Percentiles rank a stretch among this genome's conserved stretches.
Conservation (phyloP, 1,140 invertebrate species). For the Rhopalosiphum maidis region DNA sequence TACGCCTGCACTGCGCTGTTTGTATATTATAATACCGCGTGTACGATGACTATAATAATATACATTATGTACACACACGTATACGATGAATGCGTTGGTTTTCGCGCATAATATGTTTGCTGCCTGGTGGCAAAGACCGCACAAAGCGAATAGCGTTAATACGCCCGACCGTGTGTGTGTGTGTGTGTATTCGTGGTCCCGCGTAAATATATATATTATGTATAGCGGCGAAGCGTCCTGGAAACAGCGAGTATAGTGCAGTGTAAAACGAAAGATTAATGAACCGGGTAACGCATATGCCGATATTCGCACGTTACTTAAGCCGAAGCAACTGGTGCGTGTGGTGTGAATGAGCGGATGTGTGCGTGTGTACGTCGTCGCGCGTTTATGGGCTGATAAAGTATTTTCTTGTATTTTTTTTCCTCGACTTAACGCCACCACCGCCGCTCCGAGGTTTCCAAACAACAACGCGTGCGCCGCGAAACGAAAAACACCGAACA, state of each 20-base stretch:
- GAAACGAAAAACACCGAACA: background rate
- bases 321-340: constrained; percentile 57
- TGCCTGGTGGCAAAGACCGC: background rate
- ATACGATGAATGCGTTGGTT: constrained; percentile 1
- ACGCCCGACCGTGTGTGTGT: background rate
- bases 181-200: background rate
- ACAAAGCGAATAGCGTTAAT: constrained; percentile 6
- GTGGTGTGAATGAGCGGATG: background rate
- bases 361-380: background rate
- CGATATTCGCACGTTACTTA: constrained; percentile 56
- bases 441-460: background rate
- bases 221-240: background rate
- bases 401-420: constrained; percentile 3
- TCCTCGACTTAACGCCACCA: constrained; percentile 23
- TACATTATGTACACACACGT: background rate
- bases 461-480: background rate
- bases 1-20: background rate
- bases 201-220: constrained; percentile 16
- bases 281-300: constrained; percentile 53
- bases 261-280: constrained; percentile 56
- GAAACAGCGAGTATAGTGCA: background rate
- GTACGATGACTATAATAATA: background rate
- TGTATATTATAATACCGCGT: background rate
- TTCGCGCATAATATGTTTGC: constrained; percentile 33
- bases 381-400: constrained; percentile 38